Evolutionary conservation across 2,797 vertebrate species (phyloP).

Genomic region (Poeciliopsis gracilis): DNA sequence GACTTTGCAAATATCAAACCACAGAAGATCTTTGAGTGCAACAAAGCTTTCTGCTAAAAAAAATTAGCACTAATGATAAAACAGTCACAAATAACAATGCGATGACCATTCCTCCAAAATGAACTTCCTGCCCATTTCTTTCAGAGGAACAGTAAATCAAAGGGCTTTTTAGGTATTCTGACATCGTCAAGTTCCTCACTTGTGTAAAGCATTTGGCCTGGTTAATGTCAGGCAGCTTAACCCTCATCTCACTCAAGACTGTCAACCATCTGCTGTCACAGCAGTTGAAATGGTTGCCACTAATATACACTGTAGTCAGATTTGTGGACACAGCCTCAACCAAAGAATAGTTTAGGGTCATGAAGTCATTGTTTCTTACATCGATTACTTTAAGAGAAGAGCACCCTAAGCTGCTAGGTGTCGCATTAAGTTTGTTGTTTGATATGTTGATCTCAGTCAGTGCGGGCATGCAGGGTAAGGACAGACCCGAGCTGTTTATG

Average conservation of each 20-base stretch:
- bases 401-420: conserved; percentile 63
- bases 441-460: conserved; percentile 73
- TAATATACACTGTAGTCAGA: conserved; percentile 59
- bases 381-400: conserved; percentile 72
- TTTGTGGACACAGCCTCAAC: conserved; percentile 44
- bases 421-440: conserved; percentile 59
- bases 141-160: conserved; percentile 48
- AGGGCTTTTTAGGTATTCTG: conserved; percentile 52
- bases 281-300: conserved; percentile 75
- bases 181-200: conserved; percentile 24
- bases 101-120: conserved; percentile 53
- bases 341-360: conserved; percentile 62
- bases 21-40: conserved; percentile 35
- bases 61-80: conserved; percentile 34
- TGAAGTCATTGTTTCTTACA: conserved; percentile 71
- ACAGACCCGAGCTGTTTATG: conserved; percentile 60
- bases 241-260: conserved; percentile 42
- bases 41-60: conserved; percentile 49
- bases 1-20: conserved; percentile 34
- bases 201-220: conserved; percentile 56
- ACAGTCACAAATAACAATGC: conserved; percentile 58
- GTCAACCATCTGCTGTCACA: conserved; percentile 71
- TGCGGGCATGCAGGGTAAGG: conserved; percentile 65
- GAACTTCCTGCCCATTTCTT: conserved; percentile 35
- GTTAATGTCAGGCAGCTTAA: conserved; percentile 64